Percentiles rank a stretch among this genome's conserved stretches.
phyloP scores from a whole-genome alignment of 1,140 invertebrate species.

The Drosophila littoralis region DNA sequence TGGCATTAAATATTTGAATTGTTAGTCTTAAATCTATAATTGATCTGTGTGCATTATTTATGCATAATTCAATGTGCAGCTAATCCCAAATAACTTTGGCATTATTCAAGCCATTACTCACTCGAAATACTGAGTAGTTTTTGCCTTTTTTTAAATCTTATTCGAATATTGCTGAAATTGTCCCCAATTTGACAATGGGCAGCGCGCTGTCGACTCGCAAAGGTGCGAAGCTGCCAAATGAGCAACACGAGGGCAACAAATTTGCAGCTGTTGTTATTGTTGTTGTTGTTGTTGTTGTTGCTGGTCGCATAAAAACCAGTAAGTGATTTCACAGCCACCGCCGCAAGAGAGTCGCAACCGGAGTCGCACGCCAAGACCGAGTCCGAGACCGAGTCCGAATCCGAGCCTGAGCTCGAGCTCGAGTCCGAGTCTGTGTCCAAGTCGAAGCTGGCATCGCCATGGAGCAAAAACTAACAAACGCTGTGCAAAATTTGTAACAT shows the following conservation, averaged over 20 bases:
- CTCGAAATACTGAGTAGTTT: background rate
- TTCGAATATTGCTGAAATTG: conserved; percentile 45
- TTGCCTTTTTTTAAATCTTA: conserved; percentile 32
- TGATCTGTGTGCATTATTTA: conserved; percentile 11
- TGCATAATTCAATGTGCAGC: conserved; percentile 7
- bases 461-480: conserved; percentile 72
- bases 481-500: conserved; percentile 76
- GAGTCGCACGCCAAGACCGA: background rate
- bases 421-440: conserved; percentile 15
- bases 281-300: conserved; percentile 28
- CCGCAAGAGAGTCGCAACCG: conserved; percentile 12
- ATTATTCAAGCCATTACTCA: conserved; percentile 30
- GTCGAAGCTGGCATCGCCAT: conserved; percentile 26
- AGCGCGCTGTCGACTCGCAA: conserved; percentile 26
- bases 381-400: conserved; percentile 14
- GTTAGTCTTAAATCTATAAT: conserved; percentile 3
- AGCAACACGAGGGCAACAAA: conserved; percentile 76
- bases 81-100: conserved; percentile 2
- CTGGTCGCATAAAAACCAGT: conserved; percentile 74
- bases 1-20: background rate
- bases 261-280: conserved; percentile 64
- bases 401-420: background rate
- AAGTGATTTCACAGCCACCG: conserved; percentile 60
- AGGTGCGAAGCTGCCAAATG: conserved; percentile 76
- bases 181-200: conserved; percentile 57